These are phyloP conservation scores for Conchocele bisecta DNA, from an alignment of 2,888 invertebrate species.

Conservation along the genomic window DNA sequence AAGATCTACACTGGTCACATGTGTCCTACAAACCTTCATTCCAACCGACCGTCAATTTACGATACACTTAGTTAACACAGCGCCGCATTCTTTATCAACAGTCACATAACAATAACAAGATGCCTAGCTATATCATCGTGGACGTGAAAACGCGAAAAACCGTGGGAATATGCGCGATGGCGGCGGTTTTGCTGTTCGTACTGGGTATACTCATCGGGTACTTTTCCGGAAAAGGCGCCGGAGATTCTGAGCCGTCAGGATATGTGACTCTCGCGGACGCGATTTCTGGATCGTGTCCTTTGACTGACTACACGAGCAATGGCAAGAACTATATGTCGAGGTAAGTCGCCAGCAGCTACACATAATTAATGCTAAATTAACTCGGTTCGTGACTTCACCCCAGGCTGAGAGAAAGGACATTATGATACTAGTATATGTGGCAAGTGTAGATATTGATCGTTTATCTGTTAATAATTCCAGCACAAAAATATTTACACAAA, in stretches of 20 bases:
- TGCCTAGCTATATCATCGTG: conserved; percentile 51
- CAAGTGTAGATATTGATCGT: too few relatives aligned
- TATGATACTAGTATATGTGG: too few relatives aligned
- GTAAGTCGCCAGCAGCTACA: background rate
- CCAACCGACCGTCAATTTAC: too few relatives aligned
- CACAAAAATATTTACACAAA: too few relatives aligned
- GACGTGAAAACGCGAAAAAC: conserved; percentile 53
- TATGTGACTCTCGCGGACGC: background rate
- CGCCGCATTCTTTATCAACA: too few relatives aligned
- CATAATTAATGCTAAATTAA: background rate
- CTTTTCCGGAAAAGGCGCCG: conserved; percentile 28
- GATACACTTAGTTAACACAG: too few relatives aligned
- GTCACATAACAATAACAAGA: background rate
- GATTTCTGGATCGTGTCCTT: background rate
- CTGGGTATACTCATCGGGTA: conserved; percentile 50
- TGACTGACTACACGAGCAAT: background rate
- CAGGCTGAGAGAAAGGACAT: too few relatives aligned
- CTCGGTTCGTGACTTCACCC: background rate
- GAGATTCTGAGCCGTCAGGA: background rate
- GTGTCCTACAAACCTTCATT: too few relatives aligned
- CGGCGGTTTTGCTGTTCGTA: conserved; percentile 26
- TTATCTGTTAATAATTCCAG: too few relatives aligned
- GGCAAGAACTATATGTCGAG: conserved; percentile 16
- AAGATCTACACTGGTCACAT: too few relatives aligned
- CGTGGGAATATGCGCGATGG: conserved; percentile 20